phyloP scores from a whole-genome alignment of 2,888 invertebrate genomes.

The Pandemis heparana region DNA sequence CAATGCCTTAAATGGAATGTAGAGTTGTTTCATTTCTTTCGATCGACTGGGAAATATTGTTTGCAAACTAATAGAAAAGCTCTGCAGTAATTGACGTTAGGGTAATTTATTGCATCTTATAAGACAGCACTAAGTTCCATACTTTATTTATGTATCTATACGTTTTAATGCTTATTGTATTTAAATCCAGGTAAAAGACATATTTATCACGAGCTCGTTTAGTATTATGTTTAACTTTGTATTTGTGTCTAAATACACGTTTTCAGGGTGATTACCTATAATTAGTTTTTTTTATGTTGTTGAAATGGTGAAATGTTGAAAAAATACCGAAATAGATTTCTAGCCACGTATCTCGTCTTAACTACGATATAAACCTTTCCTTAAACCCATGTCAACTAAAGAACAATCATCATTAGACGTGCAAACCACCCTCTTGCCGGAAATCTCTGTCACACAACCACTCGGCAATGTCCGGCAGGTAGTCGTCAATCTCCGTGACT shows the following conservation, averaged over 20 bases:
- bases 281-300: too few relatives aligned
- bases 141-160: not conserved
- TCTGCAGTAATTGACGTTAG: slow-evolving; percentile 13
- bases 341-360: not conserved
- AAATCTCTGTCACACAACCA: slow-evolving; percentile 46
- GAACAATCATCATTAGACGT: slow-evolving; percentile 43
- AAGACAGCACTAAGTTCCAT: not conserved
- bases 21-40: slow-evolving; percentile 24
- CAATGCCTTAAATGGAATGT: slow-evolving; percentile 32
- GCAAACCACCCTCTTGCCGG: slow-evolving; percentile 45
- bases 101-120: slow-evolving; percentile 3
- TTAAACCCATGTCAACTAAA: slow-evolving; percentile 6
- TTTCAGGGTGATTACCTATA: too few relatives aligned
- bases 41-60: slow-evolving; percentile 35
- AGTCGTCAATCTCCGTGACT: slow-evolving; percentile 74
- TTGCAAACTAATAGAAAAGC: slow-evolving; percentile 25
- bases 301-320: too few relatives aligned
- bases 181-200: too few relatives aligned
- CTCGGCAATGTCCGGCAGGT: slow-evolving; percentile 58
- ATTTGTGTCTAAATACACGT: too few relatives aligned
- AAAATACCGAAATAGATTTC: not conserved
- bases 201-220: not conserved
- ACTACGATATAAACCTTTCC: slow-evolving; percentile 4
- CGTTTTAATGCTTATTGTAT: too few relatives aligned
- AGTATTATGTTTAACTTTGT: too few relatives aligned